Percentiles rank a stretch among this genome's conserved stretches.
Evolutionary conservation across 2,888 invertebrate genomes (phyloP).

Genomic region (Acleris cristana): DNA sequence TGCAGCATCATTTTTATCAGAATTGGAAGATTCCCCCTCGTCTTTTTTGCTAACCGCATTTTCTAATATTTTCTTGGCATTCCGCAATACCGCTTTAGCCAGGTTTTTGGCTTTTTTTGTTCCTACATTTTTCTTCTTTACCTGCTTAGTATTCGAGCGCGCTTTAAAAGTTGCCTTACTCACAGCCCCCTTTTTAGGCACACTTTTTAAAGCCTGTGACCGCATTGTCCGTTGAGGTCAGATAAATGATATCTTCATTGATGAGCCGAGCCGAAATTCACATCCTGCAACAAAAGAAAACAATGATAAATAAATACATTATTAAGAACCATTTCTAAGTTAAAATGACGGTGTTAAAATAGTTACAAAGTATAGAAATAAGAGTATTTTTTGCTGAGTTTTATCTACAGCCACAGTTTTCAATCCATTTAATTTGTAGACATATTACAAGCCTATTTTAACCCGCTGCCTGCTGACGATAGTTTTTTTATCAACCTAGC

Average conservation of each 20-base stretch:
- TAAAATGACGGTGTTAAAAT: no score
- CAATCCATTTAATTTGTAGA: no score
- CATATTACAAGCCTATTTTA: conserved; percentile 45
- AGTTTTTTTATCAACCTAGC: conserved; percentile 8
- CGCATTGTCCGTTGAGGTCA: conserved; percentile 76
- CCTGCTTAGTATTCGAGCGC: conserved; percentile 56
- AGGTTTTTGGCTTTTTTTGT: conserved; percentile 67
- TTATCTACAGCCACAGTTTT: no score
- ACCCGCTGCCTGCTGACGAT: conserved; percentile 36
- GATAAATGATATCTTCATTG: conserved; percentile 67
- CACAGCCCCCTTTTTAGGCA: conserved; percentile 74
- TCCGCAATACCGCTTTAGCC: conserved; percentile 61
- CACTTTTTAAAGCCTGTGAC: conserved; percentile 76
- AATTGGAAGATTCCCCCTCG: conserved; percentile 52
- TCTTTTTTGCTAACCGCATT: conserved; percentile 53
- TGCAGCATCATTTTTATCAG: conserved; percentile 56
- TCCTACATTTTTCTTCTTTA: conserved; percentile 62
- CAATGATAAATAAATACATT: background rate
- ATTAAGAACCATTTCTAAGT: background rate
- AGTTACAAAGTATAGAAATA: no score
- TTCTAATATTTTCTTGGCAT: conserved; percentile 66
- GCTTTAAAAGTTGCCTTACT: conserved; percentile 69
- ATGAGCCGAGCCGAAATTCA: conserved; percentile 62
- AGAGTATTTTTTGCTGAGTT: no score
- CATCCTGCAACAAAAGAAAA: conserved; percentile 75